Evolutionary conservation across 2,888 invertebrate genomes (phyloP), one percentile per base, ranked within the genome.

Genomic region (Cosmia trapezina): DNA sequence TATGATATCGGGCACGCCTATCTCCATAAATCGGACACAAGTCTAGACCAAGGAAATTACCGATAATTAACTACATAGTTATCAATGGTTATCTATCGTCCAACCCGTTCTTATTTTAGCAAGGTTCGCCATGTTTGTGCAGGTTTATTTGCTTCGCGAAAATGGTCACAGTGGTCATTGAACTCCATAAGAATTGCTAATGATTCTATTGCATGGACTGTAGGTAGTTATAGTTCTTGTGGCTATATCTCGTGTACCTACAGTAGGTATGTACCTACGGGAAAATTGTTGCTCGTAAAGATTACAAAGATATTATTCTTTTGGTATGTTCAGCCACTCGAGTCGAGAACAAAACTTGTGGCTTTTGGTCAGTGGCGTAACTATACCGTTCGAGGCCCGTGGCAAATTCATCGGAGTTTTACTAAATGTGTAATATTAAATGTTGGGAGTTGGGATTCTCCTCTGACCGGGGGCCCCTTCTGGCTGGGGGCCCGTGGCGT

Each of bases 101-200:
- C 14, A 47, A 12, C 2, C 45, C n/a, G 28, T 47, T 37, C n/a
- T 28, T 19, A 22, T 53, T 47, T 61, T 19, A 41, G 60, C 4
- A 7, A n/a, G 7, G 17, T 47, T 41, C 8, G 7, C 57, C 19
- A 45, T 68, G 4, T 37, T 47, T 41, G 43, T 70, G n/a, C n/a
- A 22, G 28, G 37, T 66, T 41, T 66, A 66, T 65, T 66, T 51
- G n/a, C 17, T 41, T 41, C 70, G 73, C n/a, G 9, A 47, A 72
- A 19, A 33, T 28, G 47, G 54, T 11, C n/a, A 7, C 53, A 22
- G 0, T 22, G 73, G 60, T 61, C 61, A 54, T 61, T 61, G 73
- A 73, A 61, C 61, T 73, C 11, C 28, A 53, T 7, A 28, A 41
- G 41, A 61, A 61, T 41, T n/a, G 17, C 37, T 60, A 72, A 73